phyloP scores from a whole-genome alignment of 2,888 invertebrate genomes.

The Mesorhabditis spiculigera region DNA sequence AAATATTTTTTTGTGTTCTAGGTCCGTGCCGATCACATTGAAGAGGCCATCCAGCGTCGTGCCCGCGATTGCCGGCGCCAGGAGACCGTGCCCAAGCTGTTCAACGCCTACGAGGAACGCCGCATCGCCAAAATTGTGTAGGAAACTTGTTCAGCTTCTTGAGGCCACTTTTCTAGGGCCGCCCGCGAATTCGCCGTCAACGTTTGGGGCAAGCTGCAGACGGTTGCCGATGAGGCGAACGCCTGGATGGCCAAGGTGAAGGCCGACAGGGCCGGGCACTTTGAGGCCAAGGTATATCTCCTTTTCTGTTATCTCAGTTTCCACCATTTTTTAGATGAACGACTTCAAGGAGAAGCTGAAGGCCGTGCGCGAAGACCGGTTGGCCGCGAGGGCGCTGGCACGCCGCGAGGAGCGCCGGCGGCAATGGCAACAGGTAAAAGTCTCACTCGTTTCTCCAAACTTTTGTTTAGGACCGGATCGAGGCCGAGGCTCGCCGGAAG shows the following conservation, averaged over 20 bases:
- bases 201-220: constrained; percentile 38
- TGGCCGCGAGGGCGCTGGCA: constrained; percentile 31
- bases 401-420: constrained; percentile 32
- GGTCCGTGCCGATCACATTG: constrained; percentile 84
- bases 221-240: constrained; percentile 31
- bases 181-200: constrained; percentile 39
- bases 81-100: constrained; percentile 37
- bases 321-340: constrained; percentile 11
- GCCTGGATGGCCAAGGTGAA: constrained; percentile 43
- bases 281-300: constrained; percentile 25
- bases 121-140: constrained; percentile 45
- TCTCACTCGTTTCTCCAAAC: not conserved
- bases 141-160: constrained; percentile 12
- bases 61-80: not conserved
- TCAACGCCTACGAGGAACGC: constrained; percentile 43
- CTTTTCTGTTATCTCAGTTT: not conserved
- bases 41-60: constrained; percentile 75
- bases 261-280: constrained; percentile 35
- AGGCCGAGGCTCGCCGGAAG: constrained; percentile 29
- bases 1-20: too few species aligned
- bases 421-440: constrained; percentile 16
- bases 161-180: constrained; percentile 32
- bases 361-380: constrained; percentile 32
- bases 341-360: constrained; percentile 34
- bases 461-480: constrained; percentile 17